These are phyloP conservation scores for Neolamprologus devosi DNA, from an alignment of 2,113 vertebrate genomes.

Conservation along the genomic window DNA sequence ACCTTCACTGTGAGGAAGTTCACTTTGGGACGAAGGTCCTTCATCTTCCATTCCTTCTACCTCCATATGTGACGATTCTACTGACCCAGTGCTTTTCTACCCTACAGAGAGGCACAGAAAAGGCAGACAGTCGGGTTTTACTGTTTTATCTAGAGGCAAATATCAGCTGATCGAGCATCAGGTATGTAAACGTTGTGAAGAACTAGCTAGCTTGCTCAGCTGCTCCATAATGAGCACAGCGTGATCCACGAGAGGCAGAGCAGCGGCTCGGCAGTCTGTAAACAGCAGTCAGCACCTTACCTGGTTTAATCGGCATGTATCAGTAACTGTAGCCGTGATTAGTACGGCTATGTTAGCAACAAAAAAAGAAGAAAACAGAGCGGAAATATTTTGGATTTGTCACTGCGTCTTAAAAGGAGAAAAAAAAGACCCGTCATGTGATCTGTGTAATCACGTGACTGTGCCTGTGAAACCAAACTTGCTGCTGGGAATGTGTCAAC, in stretches of 20 bases:
- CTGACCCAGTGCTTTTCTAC: neutral
- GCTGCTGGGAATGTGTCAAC: neutral
- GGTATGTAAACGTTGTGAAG: neutral
- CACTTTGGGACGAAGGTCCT: slow-evolving; percentile 11
- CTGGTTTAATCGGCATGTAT: neutral
- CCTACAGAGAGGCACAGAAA: neutral
- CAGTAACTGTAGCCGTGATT: neutral
- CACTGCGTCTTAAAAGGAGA: neutral
- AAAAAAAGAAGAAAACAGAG: neutral
- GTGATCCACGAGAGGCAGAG: neutral
- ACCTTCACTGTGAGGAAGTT: slow-evolving; percentile 31
- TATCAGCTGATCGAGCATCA: neutral
- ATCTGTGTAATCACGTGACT: slow-evolving; percentile 41
- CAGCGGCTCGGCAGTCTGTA: neutral
- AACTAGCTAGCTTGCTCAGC: neutral
- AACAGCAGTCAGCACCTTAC: neutral
- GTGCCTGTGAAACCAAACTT: neutral
- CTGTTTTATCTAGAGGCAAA: neutral
- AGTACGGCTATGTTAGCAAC: neutral
- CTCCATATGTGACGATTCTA: slow-evolving; percentile 39
- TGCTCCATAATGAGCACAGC: neutral
- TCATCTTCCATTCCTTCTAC: slow-evolving; percentile 36
- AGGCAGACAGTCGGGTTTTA: neutral
- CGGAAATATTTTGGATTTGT: neutral
- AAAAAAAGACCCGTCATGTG: slow-evolving; percentile 22